A percentile compares a stretch with the other conserved stretches of the same genome.
These are phyloP conservation scores for Bicyclus anynana DNA, from an alignment of 1,140 invertebrate genomes.

Conservation along the genomic window DNA sequence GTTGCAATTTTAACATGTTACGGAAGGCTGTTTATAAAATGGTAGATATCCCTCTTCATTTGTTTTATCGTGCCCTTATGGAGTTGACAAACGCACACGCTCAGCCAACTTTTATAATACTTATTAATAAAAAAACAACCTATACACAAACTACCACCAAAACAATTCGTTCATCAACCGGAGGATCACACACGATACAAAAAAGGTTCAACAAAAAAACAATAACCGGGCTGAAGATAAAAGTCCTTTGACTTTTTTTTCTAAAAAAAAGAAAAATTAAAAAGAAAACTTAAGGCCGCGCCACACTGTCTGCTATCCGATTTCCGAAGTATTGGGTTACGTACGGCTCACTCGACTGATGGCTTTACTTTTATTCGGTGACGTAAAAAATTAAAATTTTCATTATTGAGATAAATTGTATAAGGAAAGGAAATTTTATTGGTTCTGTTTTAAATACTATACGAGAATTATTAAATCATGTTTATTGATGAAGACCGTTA, in stretches of 20 bases:
- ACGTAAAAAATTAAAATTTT: constrained; percentile 69
- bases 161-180: constrained; percentile 63
- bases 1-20: background rate
- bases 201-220: constrained; percentile 48
- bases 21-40: background rate
- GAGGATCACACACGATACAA: constrained; percentile 69
- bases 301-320: constrained; percentile 75
- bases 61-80: background rate
- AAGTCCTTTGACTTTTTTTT: constrained; percentile 62
- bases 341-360: constrained; percentile 56
- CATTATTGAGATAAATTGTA: constrained; percentile 64
- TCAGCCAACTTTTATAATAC: constrained; percentile 35
- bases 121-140: constrained; percentile 15
- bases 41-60: background rate
- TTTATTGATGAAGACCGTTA: no score
- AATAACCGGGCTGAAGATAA: constrained; percentile 55
- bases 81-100: constrained; percentile 37
- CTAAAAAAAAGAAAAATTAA: constrained; percentile 63
- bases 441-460: constrained; percentile 20
- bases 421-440: constrained; percentile 42
- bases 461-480: no score
- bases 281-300: constrained; percentile 69
- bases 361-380: constrained; percentile 60
- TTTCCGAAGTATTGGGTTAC: constrained; percentile 71
- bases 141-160: constrained; percentile 50